Base-by-base conservation (phyloP, 2,797 vertebrate genomes). In the Coreius guichenoti region DNA sequence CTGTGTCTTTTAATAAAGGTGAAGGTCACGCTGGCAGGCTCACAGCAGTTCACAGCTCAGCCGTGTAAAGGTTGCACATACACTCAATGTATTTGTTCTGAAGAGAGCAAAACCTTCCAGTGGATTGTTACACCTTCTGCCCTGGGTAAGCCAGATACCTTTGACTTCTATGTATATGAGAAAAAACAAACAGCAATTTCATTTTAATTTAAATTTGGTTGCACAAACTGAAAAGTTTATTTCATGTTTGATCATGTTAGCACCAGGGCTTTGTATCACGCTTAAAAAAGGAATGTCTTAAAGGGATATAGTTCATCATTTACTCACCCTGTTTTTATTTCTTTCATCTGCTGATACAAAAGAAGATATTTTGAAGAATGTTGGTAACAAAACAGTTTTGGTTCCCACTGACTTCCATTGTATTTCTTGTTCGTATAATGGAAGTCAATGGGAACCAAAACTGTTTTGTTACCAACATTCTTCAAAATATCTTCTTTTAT, bases 91-190 rank as follows among this genome's bases (percentile, higher is more conserved):
- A 89, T 97, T 84, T 97, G 96, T 11, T 90, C 89, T 1, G 94
- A 95, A 0, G 94, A 96, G 91, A 95, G 95, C 80, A 90, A 91
- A 85, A 96, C 94, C 75, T 96, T 96, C 89, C 89, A 89, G 23
- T 97, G 97, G 96, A 95, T 94, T 0, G 80, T 97, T 45, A 95
- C 94, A 47, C 94, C 96, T 21, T 90, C 90, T 0, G 68, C 86
- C 5, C 87, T 96, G 14, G 97, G 97, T 97, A 88, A 86, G 83
- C 0, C 83, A 93, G 74, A 87, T 91, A 51, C 1, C 45, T 43
- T 81, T 94, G 92, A 86, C 8, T 90, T 47, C 87, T 95, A 8
- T n/a, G n/a, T n/a, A n/a, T n/a, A n/a, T 43, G 8, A 47, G 16
- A 23, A 76, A 39, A 45, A 78, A 78, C 14, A 19, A 26, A 43